A percentile compares a stretch with the other conserved stretches of the same genome.
These are phyloP conservation scores for Leucoraja ocellata DNA, from an alignment of 2,797 vertebrate species.

Conservation along the genomic window DNA sequence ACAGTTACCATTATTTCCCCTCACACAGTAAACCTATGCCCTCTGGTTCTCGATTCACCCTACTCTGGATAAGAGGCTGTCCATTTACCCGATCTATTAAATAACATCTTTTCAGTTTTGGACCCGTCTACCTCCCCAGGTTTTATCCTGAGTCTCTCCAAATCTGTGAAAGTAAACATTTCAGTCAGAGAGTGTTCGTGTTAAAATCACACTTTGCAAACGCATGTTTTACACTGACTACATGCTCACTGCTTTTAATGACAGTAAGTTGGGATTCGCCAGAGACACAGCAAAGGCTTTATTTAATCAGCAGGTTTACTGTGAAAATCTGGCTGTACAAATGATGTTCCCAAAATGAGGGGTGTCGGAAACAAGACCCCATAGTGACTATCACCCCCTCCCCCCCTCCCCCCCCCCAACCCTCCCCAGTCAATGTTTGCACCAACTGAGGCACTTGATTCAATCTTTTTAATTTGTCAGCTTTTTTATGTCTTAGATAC, in stretches of 20 bases:
- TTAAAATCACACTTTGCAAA: slow-evolving; percentile 25
- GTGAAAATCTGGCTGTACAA: not conserved
- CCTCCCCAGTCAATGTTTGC: too few relatives aligned
- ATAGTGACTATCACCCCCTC: not conserved
- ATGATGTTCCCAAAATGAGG: not conserved
- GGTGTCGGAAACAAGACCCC: not conserved
- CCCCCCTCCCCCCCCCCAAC: too few relatives aligned
- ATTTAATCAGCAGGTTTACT: not conserved
- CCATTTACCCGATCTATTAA: not conserved
- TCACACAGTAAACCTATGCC: too few relatives aligned
- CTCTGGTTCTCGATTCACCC: too few relatives aligned
- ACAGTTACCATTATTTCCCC: too few relatives aligned
- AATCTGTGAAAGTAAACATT: slow-evolving; percentile 14
- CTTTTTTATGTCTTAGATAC: not conserved
- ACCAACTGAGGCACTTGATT: not conserved
- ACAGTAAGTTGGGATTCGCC: not conserved
- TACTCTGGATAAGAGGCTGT: too few relatives aligned
- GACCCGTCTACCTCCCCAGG: too few relatives aligned
- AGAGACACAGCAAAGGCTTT: not conserved
- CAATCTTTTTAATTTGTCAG: not conserved
- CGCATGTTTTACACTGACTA: slow-evolving; percentile 10
- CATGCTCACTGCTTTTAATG: not conserved
- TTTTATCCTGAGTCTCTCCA: not conserved
- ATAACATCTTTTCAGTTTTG: not conserved
- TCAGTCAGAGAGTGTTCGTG: slow-evolving; percentile 20